phyloP scores from a whole-genome alignment of 2,113 vertebrate species.

The Cyphomyrus plagiostoma region DNA sequence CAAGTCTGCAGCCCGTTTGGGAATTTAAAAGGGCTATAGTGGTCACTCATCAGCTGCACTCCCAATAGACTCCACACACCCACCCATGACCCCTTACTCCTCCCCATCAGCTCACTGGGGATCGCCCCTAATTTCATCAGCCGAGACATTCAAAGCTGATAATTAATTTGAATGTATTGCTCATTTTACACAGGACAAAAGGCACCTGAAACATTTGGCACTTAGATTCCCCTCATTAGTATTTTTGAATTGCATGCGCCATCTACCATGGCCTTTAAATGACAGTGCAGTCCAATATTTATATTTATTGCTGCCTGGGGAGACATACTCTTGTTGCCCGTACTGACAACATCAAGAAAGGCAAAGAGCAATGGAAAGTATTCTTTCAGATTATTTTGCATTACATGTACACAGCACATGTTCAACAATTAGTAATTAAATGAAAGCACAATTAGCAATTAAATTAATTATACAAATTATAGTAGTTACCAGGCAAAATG shows the following conservation, averaged over 20 bases:
- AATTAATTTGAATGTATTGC: slow-evolving; percentile 80
- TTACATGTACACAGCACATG: background rate
- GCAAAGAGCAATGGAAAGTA: background rate
- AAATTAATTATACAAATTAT: slow-evolving; percentile 1
- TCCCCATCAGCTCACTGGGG: slow-evolving; percentile 58
- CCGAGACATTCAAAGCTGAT: slow-evolving; percentile 72
- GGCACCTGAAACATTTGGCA: slow-evolving; percentile 78
- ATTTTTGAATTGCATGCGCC: slow-evolving; percentile 83
- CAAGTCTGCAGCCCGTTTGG: slow-evolving; percentile 39
- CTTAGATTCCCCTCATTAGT: slow-evolving; percentile 65
- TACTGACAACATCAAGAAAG: background rate
- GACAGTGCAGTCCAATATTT: slow-evolving; percentile 42
- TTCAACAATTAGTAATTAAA: background rate
- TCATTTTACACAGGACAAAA: slow-evolving; percentile 65
- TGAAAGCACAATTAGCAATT: background rate
- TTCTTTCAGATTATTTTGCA: background rate
- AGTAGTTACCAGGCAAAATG: background rate
- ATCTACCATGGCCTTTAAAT: slow-evolving; percentile 70
- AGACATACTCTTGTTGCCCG: background rate
- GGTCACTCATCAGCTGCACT: slow-evolving; percentile 60
- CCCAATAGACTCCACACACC: slow-evolving; percentile 55
- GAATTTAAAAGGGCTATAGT: slow-evolving; percentile 45
- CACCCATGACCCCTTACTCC: slow-evolving; percentile 64
- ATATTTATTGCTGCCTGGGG: slow-evolving; percentile 41
- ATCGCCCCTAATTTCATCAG: slow-evolving; percentile 73